Percentiles rank a stretch among this genome's conserved stretches.
These are phyloP conservation scores for Lutraria rhynchaena DNA, from an alignment of 1,140 invertebrate genomes.

Conservation along the genomic window DNA sequence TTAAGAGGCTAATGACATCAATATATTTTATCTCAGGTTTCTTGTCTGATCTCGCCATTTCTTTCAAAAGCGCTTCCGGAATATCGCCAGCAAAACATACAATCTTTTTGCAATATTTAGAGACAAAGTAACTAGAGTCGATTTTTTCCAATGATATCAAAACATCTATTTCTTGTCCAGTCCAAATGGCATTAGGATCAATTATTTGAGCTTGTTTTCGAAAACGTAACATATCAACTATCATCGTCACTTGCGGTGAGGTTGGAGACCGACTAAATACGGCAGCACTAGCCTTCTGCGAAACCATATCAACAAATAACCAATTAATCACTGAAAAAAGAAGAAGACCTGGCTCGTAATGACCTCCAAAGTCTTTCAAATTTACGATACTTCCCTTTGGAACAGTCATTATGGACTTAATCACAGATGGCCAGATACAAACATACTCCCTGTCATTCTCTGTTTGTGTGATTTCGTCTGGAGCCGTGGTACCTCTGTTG, in stretches of 20 bases:
- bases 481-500: not conserved
- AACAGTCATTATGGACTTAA: conserved; percentile 3
- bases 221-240: not conserved
- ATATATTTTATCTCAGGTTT: no score
- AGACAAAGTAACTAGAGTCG: not conserved
- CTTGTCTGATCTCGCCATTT: no score
- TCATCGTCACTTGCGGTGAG: not conserved
- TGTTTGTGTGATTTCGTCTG: not conserved
- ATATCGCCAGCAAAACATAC: not conserved
- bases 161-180: not conserved
- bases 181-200: not conserved
- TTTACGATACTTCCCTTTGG: not conserved
- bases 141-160: conserved; percentile 11
- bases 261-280: not conserved
- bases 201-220: not conserved
- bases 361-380: conserved; percentile 20
- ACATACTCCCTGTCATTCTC: conserved; percentile 10
- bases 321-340: conserved; percentile 6
- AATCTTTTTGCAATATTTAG: not conserved
- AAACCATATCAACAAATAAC: not conserved
- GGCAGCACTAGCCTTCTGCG: not conserved
- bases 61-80: not conserved
- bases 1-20: no score
- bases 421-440: not conserved
- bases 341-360: conserved; percentile 22